These are phyloP conservation scores for Drosophila mercatorum DNA, from an alignment of 2,888 invertebrate species.

Conservation along the genomic window DNA sequence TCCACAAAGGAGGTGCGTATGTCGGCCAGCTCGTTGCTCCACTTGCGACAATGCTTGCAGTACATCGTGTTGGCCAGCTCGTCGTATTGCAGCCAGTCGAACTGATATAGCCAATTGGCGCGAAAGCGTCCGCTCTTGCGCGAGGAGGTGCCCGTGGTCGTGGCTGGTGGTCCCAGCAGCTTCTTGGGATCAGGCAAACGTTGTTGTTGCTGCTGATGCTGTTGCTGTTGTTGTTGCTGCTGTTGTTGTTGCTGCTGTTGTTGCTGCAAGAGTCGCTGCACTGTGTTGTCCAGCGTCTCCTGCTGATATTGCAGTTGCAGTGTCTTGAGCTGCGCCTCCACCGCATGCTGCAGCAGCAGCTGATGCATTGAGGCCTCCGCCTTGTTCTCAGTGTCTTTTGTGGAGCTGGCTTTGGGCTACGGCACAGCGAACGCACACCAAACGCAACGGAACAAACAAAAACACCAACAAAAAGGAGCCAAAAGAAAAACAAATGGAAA, in stretches of 20 bases:
- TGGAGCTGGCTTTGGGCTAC: slow-evolving; percentile 42
- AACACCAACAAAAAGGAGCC: slow-evolving; percentile 7
- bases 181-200: slow-evolving; percentile 65
- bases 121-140: slow-evolving; percentile 89
- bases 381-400: slow-evolving; percentile 54
- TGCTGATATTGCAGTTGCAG: slow-evolving; percentile 79
- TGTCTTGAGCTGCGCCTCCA: slow-evolving; percentile 77
- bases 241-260: slow-evolving; percentile 82
- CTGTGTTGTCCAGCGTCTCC: slow-evolving; percentile 66
- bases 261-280: slow-evolving; percentile 72
- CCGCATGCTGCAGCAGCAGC: slow-evolving; percentile 77
- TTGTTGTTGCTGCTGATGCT: slow-evolving; percentile 34
- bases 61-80: slow-evolving; percentile 89
- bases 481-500: slow-evolving; percentile 56
- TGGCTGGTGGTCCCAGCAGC: slow-evolving; percentile 48
- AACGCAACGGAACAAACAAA: slow-evolving; percentile 45
- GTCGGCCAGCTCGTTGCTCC: slow-evolving; percentile 89
- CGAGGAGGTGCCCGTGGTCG: slow-evolving; percentile 15
- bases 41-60: slow-evolving; percentile 90
- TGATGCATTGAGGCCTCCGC: slow-evolving; percentile 63
- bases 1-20: slow-evolving; percentile 92
- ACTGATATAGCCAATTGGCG: slow-evolving; percentile 88
- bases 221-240: slow-evolving; percentile 84
- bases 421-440: slow-evolving; percentile 7
- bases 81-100: slow-evolving; percentile 91